Evolutionary conservation across 2,888 invertebrate genomes (phyloP), one percentile per base, ranked within the genome.

Genomic region (Drosophila kuntzei): DNA sequence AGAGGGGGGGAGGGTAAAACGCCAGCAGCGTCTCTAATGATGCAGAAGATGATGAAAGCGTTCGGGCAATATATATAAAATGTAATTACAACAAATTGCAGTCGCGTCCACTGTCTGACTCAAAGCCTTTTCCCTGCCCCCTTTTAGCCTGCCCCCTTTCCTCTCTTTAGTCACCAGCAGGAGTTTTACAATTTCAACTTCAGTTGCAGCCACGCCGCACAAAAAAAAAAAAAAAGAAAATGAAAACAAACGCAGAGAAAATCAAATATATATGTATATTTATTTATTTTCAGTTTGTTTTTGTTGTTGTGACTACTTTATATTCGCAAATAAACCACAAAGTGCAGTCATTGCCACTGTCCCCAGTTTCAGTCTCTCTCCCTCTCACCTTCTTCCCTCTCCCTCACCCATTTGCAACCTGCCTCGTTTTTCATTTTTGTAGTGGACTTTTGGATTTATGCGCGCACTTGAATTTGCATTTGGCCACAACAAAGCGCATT

Each of bases 391-490:
- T n/a, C 29, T 16, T 4, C 39, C 49, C 41, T 16, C 41, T 5
- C 14, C 3, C 44, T 20, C n/a, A 14, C 34, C n/a, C 25, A 25
- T 47, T 14, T 20, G 12, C 41, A 41, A 41, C 41, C 18, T 37
- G 46, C 25, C 46, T 69, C 54, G 53, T 63, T 68, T 79, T 61
- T 78, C 65, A 62, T 43, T 53, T 57, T 53, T 58, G 53, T 46
- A 47, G 55, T 49, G 34, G 58, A 49, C 47, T 88, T 86, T 82
- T 67, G 84, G 89, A 88, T 83, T 83, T 88, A 86, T 83, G 84
- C 78, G 81, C 84, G 46, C 81, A 80, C 83, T 83, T 86, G 81
- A 83, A 83, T 83, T 88, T 83, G 89, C 83, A 83, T 83, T 88
- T 75, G 71, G 63, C 71, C 84, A 69, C 71, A 80, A 80, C 81